Evolutionary conservation across 2,113 vertebrate species (phyloP).

Genomic region (Pedionomus torquatus): DNA sequence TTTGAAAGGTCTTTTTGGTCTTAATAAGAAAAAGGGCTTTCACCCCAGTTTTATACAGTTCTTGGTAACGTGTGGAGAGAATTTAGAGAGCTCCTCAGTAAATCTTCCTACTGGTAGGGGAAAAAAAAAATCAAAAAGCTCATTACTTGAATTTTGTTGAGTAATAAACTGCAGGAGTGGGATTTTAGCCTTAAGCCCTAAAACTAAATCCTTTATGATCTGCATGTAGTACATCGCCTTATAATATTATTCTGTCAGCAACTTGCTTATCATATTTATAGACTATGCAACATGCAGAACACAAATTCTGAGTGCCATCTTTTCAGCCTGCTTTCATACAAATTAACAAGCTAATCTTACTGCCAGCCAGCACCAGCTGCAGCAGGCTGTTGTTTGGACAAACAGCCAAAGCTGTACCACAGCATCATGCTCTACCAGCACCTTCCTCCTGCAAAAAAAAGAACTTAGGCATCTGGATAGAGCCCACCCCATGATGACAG

Average conservation of each 20-base stretch:
- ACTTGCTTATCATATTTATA: conserved; percentile 73
- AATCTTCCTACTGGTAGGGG: conserved; percentile 65
- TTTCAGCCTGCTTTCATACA: conserved; percentile 5
- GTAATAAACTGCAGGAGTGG: conserved; percentile 69
- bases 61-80: conserved; percentile 64
- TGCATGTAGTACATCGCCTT: conserved; percentile 71
- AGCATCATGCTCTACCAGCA: background rate
- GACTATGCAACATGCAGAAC: conserved; percentile 56
- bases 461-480: background rate
- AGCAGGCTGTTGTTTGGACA: background rate
- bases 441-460: too few relatives aligned
- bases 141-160: conserved; percentile 66
- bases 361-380: background rate
- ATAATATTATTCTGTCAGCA: conserved; percentile 73
- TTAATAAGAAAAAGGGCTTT: conserved; percentile 30
- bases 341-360: conserved; percentile 9
- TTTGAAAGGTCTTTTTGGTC: conserved; percentile 48
- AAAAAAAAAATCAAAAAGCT: conserved; percentile 57
- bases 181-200: conserved; percentile 74
- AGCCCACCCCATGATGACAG: background rate
- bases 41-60: conserved; percentile 15
- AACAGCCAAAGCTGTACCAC: background rate
- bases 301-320: conserved; percentile 54
- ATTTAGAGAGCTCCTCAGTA: conserved; percentile 71
- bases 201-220: conserved; percentile 74